A percentile compares a stretch with the other conserved stretches of the same genome.
phyloP scores from a whole-genome alignment of 1,140 invertebrate genomes.

The Zaprionus tsacasi region DNA sequence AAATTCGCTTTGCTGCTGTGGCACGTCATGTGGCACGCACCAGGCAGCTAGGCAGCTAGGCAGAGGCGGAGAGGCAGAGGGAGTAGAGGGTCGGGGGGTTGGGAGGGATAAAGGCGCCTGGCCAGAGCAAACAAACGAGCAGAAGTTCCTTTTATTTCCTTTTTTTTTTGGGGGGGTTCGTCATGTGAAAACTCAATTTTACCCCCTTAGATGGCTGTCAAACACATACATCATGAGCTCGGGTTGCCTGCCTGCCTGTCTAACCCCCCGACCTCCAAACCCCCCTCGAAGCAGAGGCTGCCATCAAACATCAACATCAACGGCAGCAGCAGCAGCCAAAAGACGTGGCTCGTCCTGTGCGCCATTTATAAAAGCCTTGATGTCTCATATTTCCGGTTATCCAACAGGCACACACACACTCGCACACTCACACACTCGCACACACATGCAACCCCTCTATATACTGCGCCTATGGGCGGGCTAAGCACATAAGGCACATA shows the following conservation, averaged over 20 bases:
- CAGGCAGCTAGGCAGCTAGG: conserved; percentile 4
- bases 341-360: conserved; percentile 52
- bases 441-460: conserved; percentile 23
- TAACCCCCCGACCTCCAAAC: neutral
- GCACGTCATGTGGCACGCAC: conserved; percentile 47
- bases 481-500: conserved; percentile 74
- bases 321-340: conserved; percentile 60
- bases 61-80: neutral
- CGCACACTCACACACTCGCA: conserved; percentile 6
- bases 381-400: conserved; percentile 82
- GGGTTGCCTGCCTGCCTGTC: neutral
- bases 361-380: conserved; percentile 82
- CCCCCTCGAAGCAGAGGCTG: conserved; percentile 24
- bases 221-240: conserved; percentile 67
- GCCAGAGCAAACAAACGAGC: conserved; percentile 57
- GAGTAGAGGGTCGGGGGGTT: neutral
- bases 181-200: conserved; percentile 76
- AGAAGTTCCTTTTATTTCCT: conserved; percentile 39
- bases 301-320: conserved; percentile 76
- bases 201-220: conserved; percentile 78
- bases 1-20: conserved; percentile 62
- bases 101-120: conserved; percentile 25
- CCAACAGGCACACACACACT: conserved; percentile 52
- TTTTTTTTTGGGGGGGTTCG: neutral
- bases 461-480: conserved; percentile 54